Evolutionary conservation across 2,888 invertebrate species (phyloP).

Genomic region (Germaria angustata): DNA sequence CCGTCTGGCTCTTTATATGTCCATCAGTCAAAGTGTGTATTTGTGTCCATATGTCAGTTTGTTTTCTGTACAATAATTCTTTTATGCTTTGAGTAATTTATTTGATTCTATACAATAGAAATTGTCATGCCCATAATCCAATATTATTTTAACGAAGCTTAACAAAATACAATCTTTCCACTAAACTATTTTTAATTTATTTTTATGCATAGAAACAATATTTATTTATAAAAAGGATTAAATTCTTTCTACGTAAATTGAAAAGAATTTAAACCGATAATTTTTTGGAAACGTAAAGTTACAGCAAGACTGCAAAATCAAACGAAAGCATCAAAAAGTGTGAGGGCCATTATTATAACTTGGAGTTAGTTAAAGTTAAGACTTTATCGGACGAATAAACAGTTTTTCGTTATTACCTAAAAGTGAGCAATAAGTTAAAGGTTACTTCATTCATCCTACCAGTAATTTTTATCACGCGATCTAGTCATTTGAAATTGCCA

Average conservation of each 20-base stretch:
- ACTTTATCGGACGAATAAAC: too few relatives aligned
- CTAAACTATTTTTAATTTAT: constrained; percentile 24
- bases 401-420: too few relatives aligned
- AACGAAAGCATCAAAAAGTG: too few relatives aligned
- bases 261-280: not conserved
- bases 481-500: too few relatives aligned
- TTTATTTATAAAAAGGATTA: not conserved
- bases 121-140: constrained; percentile 60
- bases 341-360: too few relatives aligned
- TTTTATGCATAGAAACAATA: not conserved
- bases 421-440: too few relatives aligned
- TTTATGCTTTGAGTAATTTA: constrained; percentile 51
- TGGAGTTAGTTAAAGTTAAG: too few relatives aligned
- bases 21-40: constrained; percentile 8
- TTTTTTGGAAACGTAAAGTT: too few relatives aligned
- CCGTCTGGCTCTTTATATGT: not conserved
- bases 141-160: constrained; percentile 59
- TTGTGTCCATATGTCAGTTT: not conserved
- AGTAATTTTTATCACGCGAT: too few relatives aligned
- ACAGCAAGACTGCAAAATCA: too few relatives aligned
- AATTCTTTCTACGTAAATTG: not conserved
- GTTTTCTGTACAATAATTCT: constrained; percentile 11
- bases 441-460: too few relatives aligned
- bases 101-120: constrained; percentile 27
- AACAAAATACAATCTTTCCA: constrained; percentile 51